Conservation (phyloP, 1,140 invertebrate genomes). For the Nylanderia fulva region DNA sequence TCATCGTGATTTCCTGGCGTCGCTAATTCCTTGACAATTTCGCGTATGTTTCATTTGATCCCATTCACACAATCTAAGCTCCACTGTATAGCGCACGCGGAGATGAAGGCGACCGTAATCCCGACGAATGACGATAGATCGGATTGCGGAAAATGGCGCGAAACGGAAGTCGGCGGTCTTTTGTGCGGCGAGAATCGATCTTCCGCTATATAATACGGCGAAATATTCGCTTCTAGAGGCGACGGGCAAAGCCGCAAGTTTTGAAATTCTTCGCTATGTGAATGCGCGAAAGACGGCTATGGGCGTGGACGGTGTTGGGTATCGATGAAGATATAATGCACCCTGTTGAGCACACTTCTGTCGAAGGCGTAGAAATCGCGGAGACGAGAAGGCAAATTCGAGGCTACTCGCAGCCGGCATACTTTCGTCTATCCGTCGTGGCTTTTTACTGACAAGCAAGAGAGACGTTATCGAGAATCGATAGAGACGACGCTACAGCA, state of each 20-base stretch:
- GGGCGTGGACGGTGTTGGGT: constrained; percentile 51
- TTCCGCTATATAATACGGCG: constrained; percentile 54
- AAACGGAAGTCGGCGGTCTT: constrained; percentile 45
- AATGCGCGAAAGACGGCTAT: constrained; percentile 9
- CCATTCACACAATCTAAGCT: neutral
- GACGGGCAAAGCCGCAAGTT: constrained; percentile 61
- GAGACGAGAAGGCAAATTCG: constrained; percentile 44
- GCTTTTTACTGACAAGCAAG: constrained; percentile 20
- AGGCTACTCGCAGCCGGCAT: neutral
- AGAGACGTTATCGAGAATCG: constrained; percentile 51
- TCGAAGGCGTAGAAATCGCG: constrained; percentile 28
- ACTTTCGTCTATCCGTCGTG: neutral
- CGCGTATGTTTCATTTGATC: neutral
- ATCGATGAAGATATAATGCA: constrained; percentile 67
- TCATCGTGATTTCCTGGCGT: neutral
- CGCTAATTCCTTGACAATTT: constrained; percentile 29
- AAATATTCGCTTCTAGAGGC: constrained; percentile 51
- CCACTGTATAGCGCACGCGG: neutral
- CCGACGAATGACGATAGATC: constrained; percentile 65
- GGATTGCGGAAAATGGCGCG: constrained; percentile 63
- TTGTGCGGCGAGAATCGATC: constrained; percentile 64
- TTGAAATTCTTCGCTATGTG: constrained; percentile 62
- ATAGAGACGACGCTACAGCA: constrained; percentile 9
- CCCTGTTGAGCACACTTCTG: constrained; percentile 60
- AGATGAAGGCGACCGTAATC: constrained; percentile 55